Conservation (phyloP, 2,888 invertebrate genomes). For the Limenitis camilla region DNA sequence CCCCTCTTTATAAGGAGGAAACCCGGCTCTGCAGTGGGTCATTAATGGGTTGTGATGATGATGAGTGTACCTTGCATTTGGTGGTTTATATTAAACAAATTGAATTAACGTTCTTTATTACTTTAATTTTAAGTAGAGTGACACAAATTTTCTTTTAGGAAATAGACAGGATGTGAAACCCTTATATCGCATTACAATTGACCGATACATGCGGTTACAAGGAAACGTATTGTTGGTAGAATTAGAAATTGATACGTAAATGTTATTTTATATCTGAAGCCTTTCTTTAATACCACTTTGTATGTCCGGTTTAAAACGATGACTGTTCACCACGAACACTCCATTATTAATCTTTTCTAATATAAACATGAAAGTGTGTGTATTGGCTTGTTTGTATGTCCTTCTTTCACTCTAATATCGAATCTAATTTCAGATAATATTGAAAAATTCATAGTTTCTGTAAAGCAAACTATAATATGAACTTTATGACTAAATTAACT, state of each 20-base stretch:
- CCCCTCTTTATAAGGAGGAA: too few species aligned
- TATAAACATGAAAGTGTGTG: too few species aligned
- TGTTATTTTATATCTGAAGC: slow-evolving; percentile 22
- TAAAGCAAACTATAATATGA: too few species aligned
- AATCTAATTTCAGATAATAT: too few species aligned
- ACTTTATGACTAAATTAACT: too few species aligned
- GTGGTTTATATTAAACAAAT: too few species aligned
- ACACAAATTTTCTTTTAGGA: slow-evolving; percentile 12
- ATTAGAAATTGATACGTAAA: slow-evolving; percentile 22
- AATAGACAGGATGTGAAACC: slow-evolving; percentile 21
- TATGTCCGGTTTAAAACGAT: neutral
- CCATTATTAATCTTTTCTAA: too few species aligned
- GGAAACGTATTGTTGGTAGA: slow-evolving; percentile 21
- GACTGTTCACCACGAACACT: neutral
- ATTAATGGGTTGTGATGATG: slow-evolving; percentile 19
- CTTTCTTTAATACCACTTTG: slow-evolving; percentile 17
- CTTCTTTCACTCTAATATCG: too few species aligned
- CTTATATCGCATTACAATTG: slow-evolving; percentile 21
- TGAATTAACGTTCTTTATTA: too few species aligned
- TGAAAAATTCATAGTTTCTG: too few species aligned
- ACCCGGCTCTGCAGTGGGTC: too few species aligned
- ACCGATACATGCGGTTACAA: slow-evolving; percentile 22
- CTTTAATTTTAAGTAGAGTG: neutral
- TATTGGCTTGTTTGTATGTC: too few species aligned
- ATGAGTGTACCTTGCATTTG: neutral